Evolutionary conservation across 2,797 vertebrate genomes (phyloP), one percentile per base, ranked within the genome.

Genomic region (Anisognathus igniventris): DNA sequence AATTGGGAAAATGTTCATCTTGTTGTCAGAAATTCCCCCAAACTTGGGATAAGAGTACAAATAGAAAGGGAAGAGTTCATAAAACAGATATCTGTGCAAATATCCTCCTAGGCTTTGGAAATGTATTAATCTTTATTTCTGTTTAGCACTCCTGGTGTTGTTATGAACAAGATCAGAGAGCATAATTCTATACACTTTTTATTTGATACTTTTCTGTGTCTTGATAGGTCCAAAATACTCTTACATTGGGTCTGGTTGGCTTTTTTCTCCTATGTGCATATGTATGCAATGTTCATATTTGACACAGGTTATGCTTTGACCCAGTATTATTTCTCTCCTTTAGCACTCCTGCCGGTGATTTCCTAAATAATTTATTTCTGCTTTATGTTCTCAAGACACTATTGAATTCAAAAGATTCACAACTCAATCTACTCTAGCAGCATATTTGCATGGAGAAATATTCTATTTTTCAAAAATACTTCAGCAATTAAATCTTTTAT

Each of bases 201-300:
- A 37, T 78, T 72, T 51, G 8, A 39, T 78, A 12, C 8, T 9
- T 78, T 77, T 14, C 14, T 1, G 1, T 27, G 12, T 62, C 42
- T 54, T 67, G 24, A 40, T 3, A 45, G 24, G n/a, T 22, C 27
- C 28, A 54, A 61, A 57, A 75, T 16, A 8, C 39, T 73, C 60
- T 58, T 58, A 40, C 4, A 6, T 0, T 42, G 30, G 25, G 8
- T 62, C 8, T 68, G 35, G 6, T 7, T 42, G 35, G 0, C 7
- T 31, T 40, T 78, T 44, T 31, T 21, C 11, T 31, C 10, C 14
- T 60, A 4, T 35, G 3, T 33, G 23, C 9, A 44, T 45, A 14
- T 3, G 3, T 67, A 33, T 67, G 12, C 22, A 13, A 3, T 76
- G 21, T 24, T 64, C 24, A 8, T 61, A 51, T 60, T 28, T 61